Conservation (phyloP, 2,888 invertebrate species). For the Xiphydria camelus region DNA sequence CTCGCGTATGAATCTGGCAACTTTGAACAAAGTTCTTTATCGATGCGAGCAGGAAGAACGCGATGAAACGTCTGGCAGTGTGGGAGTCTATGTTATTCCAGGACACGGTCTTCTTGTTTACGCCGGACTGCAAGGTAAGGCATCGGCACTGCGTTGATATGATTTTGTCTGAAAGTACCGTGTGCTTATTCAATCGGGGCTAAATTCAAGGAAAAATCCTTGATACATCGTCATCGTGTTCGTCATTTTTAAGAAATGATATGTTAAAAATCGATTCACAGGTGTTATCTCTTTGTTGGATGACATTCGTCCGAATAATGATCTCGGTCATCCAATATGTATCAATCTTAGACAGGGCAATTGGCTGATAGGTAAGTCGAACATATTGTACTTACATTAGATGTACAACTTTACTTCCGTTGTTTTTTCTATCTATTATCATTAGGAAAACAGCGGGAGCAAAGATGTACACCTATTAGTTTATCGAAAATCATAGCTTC, state of each 20-base stretch:
- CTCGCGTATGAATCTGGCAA: constrained; percentile 69
- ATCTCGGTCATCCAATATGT: constrained; percentile 95
- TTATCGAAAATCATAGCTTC: no score
- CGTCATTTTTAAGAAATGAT: neutral
- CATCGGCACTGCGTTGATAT: constrained; percentile 13
- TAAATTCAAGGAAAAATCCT: constrained; percentile 1
- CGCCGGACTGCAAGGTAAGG: constrained; percentile 83
- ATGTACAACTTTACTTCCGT: neutral
- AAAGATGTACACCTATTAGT: no score
- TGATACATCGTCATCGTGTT: no score
- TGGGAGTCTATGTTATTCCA: constrained; percentile 88
- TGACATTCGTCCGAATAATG: constrained; percentile 78
- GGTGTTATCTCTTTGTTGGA: constrained; percentile 75
- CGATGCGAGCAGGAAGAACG: constrained; percentile 88
- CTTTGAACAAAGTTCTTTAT: constrained; percentile 83
- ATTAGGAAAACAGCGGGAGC: no score
- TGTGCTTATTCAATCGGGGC: neutral
- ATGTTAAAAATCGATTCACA: constrained; percentile 45
- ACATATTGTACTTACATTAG: neutral
- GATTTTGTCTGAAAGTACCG: constrained; percentile 1
- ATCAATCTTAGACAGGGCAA: constrained; percentile 89
- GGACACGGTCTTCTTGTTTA: constrained; percentile 83
- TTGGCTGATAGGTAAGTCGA: constrained; percentile 78
- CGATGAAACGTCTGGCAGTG: constrained; percentile 73
- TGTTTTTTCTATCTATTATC: constrained; percentile 7